These are phyloP conservation scores for Cochlearius cochlearius DNA, from an alignment of 2,113 vertebrate species.

Conservation along the genomic window DNA sequence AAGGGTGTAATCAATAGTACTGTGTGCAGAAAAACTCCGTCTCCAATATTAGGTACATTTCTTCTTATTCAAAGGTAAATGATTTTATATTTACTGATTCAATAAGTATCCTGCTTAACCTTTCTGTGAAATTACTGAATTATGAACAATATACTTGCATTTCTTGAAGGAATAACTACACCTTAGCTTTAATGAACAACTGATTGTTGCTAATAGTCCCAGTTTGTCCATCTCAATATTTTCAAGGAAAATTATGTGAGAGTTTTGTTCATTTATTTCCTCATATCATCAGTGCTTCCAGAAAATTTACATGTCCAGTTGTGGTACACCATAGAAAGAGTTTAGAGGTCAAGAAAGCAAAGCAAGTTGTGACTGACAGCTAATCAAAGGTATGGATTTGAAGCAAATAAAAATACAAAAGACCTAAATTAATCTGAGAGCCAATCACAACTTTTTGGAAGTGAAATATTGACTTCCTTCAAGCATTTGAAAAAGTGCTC, in stretches of 20 bases:
- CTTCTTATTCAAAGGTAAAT: not conserved
- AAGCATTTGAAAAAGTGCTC: not conserved
- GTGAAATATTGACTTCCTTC: not conserved
- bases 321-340: not conserved
- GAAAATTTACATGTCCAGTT: not conserved
- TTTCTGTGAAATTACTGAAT: not conserved
- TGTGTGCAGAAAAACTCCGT: not conserved
- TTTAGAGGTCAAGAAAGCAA: constrained; percentile 5
- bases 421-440: not conserved
- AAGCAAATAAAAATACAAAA: constrained; percentile 2
- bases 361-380: not conserved
- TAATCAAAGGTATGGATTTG: constrained; percentile 21
- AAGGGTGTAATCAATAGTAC: not conserved
- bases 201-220: not conserved
- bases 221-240: not conserved
- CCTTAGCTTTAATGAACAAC: rapidly evolving
- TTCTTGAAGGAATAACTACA: not conserved
- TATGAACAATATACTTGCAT: not conserved
- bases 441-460: not conserved
- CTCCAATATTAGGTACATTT: not conserved
- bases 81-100: not conserved
- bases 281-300: not conserved
- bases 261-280: not conserved
- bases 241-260: not conserved
- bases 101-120: not conserved